Conservation (phyloP, 2,888 invertebrate species). For the Cantharis flavilabris region DNA sequence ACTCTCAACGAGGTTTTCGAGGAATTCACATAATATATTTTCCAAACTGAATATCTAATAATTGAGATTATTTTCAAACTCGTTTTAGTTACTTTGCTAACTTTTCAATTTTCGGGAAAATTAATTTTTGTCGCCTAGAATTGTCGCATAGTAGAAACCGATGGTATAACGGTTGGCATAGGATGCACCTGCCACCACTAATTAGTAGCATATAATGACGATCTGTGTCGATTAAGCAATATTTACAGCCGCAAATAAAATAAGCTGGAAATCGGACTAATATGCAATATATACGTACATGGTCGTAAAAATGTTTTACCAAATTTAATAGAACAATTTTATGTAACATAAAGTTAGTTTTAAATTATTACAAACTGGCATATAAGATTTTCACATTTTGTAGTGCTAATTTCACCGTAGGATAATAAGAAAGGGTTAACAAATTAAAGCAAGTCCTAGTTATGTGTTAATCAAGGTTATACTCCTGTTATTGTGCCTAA, state of each 20-base stretch:
- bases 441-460: constrained; percentile 37
- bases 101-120: neutral
- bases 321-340: neutral
- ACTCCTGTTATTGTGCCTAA: constrained; percentile 51
- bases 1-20: constrained; percentile 13
- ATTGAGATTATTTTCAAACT: neutral
- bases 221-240: constrained; percentile 56
- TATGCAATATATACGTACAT: neutral
- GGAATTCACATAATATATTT: constrained; percentile 13
- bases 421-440: constrained; percentile 33
- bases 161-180: constrained; percentile 38
- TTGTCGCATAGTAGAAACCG: neutral
- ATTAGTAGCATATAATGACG: constrained; percentile 57
- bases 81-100: neutral
- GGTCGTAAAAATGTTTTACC: neutral
- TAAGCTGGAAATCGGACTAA: constrained; percentile 8
- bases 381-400: neutral
- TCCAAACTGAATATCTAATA: constrained; percentile 3
- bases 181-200: constrained; percentile 57
- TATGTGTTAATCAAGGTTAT: constrained; percentile 55
- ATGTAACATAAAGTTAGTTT: neutral
- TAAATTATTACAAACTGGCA: neutral
- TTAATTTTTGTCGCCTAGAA: neutral
- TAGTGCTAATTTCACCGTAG: constrained; percentile 8
- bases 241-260: constrained; percentile 45